Base-by-base conservation (phyloP, 2,888 invertebrate species). In the Euspilapteryx auroguttella region DNA sequence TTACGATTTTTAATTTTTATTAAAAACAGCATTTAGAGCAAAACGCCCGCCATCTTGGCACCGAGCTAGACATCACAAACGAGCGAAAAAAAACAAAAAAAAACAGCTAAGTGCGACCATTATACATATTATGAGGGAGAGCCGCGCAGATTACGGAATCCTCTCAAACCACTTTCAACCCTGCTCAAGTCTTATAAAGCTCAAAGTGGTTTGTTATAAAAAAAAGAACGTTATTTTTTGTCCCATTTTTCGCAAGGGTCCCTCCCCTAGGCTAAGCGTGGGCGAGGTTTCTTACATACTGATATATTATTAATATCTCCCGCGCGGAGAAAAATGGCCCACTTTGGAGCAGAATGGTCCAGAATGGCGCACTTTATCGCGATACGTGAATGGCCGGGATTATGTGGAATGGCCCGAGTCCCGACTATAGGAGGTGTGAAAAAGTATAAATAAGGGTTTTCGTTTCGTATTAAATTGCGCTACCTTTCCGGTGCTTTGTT, bases 231-330 rank as follows among this genome's bases (percentile, higher is more conserved):
- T n/a, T n/a, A n/a, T n/a, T n/a, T n/a, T n/a, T n/a, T n/a, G 52
- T 48, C 55, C 49, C 55, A 55, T 65, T 68, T 57, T n/a, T n/a
- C n/a, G n/a, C n/a, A n/a, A 58, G 55, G 45, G 43, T 38, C 44
- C 65, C 65, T 52, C 68, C 65, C 66, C 51, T n/a, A n/a, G n/a
- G n/a, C 62, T 48, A 53, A 43, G 44, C 49, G 47, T 15, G 29
- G n/a, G 49, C 42, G 61, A 66, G 68, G 63, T 71, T 69, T 73
- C 71, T 73, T 73, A 68, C 64, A 59, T 57, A 45, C 56, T 55
- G 53, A 63, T 71, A 61, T 64, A 66, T 65, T 71, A 69, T 66
- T 65, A 64, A 66, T 66, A 62, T 56, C 50, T 54, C 50, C 45
- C 45, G 56, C 57, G 64, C 42, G 38, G 50, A 56, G 57, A 53